Evolutionary conservation across 1,140 invertebrate species (phyloP).

Genomic region (Drosophila subobscura): DNA sequence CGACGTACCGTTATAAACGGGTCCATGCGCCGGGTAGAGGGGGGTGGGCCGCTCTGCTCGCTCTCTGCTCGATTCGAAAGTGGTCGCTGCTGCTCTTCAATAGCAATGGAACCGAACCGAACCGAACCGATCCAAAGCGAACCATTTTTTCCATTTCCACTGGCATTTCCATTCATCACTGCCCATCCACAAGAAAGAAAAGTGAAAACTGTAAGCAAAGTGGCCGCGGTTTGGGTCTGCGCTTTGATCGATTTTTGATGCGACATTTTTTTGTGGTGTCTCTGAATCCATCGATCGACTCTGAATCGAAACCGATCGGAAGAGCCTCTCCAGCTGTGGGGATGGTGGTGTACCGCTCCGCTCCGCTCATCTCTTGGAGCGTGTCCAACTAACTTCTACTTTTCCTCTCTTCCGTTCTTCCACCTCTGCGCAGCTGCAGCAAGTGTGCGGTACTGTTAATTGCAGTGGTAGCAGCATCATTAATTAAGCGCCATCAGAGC

Average conservation of each 20-base stretch:
- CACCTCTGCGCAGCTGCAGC: constrained; percentile 9
- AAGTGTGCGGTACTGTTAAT: constrained; percentile 63
- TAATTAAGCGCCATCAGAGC: constrained; percentile 76
- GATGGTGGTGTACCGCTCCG: neutral
- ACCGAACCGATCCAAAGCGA: constrained; percentile 12
- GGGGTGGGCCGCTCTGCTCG: neutral
- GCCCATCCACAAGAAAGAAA: constrained; percentile 48
- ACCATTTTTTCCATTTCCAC: constrained; percentile 25
- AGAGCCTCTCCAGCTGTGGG: neutral
- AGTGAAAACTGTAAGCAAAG: constrained; percentile 66
- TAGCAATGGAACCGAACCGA: constrained; percentile 28
- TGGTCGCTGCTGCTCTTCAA: constrained; percentile 36
- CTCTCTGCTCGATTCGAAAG: constrained; percentile 60
- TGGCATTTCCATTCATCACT: constrained; percentile 34
- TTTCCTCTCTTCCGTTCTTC: constrained; percentile 37
- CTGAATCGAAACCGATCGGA: constrained; percentile 8
- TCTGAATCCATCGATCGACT: constrained; percentile 12
- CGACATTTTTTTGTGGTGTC: constrained; percentile 64
- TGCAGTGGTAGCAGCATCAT: constrained; percentile 56
- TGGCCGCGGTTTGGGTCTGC: neutral
- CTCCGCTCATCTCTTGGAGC: constrained; percentile 3
- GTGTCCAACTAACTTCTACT: constrained; percentile 47
- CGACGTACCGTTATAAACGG: constrained; percentile 40
- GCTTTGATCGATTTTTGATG: constrained; percentile 41
- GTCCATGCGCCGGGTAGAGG: neutral